Evolutionary conservation across 1,140 invertebrate genomes (phyloP).

Genomic region (Cherax destructor): DNA sequence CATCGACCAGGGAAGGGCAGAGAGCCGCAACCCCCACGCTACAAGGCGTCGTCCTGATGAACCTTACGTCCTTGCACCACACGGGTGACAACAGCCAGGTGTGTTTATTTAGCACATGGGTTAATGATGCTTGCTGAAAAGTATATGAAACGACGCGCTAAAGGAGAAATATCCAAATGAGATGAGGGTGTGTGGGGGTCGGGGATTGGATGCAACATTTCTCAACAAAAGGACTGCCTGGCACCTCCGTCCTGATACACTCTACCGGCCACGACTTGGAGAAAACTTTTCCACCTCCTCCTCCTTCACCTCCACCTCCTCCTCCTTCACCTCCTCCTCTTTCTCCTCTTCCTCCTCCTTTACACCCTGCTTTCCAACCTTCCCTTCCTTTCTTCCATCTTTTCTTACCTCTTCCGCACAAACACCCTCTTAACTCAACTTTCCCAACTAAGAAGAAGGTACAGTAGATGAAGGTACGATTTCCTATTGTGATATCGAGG

Average conservation of each 20-base stretch:
- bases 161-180: constrained; percentile 69
- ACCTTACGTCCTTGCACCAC: constrained; percentile 1
- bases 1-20: constrained; percentile 55
- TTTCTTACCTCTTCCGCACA: not conserved
- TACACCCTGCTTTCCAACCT: not conserved
- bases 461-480: not conserved
- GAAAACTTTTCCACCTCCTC: not conserved
- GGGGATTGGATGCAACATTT: constrained; percentile 66
- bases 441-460: not conserved
- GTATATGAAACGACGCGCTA: constrained; percentile 69
- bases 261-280: constrained; percentile 32
- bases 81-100: constrained; percentile 47
- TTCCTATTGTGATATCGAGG: not conserved
- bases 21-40: constrained; percentile 29
- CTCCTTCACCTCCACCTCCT: not conserved
- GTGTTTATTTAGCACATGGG: constrained; percentile 66
- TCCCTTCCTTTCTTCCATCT: too few relatives aligned
- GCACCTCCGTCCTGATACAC: constrained; percentile 43
- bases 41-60: not conserved
- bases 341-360: not conserved
- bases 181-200: constrained; percentile 64
- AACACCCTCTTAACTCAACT: not conserved
- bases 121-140: constrained; percentile 67
- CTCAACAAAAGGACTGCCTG: constrained; percentile 66
- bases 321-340: too few relatives aligned